Conservation (phyloP, 2,797 vertebrate species). For the Phalloptychus januarius region DNA sequence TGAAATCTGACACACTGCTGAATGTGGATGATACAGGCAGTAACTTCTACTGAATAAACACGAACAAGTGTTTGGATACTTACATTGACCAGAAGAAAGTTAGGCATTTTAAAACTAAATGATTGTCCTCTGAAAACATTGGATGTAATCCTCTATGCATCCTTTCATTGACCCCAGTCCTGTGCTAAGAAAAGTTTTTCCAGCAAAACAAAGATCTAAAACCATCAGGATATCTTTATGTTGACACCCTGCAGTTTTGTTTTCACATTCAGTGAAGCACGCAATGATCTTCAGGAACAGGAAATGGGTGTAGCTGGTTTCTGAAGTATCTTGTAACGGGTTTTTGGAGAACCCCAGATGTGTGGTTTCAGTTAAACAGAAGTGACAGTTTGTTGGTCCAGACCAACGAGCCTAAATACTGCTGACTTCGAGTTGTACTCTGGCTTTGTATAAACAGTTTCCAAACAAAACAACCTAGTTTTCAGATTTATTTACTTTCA, state of each 20-base stretch:
- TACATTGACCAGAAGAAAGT: constrained; percentile 11
- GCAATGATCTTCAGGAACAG: constrained; percentile 38
- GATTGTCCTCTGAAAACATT: neutral
- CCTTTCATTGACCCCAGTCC: neutral
- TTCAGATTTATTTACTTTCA: neutral
- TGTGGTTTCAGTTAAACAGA: neutral
- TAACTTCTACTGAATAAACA: neutral
- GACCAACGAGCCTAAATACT: neutral
- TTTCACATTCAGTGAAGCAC: constrained; percentile 2
- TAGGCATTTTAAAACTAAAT: constrained; percentile 9
- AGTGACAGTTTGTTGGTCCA: neutral
- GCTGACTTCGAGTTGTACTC: neutral
- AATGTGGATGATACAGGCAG: neutral
- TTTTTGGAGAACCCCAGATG: constrained; percentile 14
- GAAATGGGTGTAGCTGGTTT: constrained; percentile 64
- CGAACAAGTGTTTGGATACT: constrained; percentile 5
- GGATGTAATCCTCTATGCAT: neutral
- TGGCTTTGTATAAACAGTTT: neutral
- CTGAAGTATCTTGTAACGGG: constrained; percentile 25
- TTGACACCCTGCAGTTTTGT: neutral
- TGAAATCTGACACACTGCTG: neutral
- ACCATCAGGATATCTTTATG: neutral
- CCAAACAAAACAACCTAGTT: neutral
- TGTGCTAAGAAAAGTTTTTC: neutral
- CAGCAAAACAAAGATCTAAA: constrained; percentile 3